These are phyloP conservation scores for Sorex fumeus DNA, from an alignment of 2,113 vertebrate genomes.

Conservation along the genomic window DNA sequence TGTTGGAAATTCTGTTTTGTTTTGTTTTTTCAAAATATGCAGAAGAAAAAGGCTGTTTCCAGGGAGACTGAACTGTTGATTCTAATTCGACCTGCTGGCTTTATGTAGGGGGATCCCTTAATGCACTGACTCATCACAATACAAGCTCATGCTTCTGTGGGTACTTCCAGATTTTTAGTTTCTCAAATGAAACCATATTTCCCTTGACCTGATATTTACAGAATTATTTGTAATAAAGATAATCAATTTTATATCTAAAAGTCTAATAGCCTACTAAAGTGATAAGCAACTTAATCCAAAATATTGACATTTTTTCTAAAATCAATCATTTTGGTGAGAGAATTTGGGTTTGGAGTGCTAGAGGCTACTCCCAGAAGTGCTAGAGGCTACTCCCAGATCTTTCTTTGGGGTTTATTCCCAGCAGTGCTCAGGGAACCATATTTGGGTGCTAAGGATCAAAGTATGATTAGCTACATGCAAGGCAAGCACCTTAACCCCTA, in stretches of 20 bases:
- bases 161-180: neutral
- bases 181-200: neutral
- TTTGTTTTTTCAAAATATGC: neutral
- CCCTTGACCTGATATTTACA: neutral
- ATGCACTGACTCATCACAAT: neutral
- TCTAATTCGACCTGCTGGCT: neutral
- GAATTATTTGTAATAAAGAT: neutral
- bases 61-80: neutral
- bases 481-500: neutral
- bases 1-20: neutral
- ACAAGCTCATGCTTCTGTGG: neutral
- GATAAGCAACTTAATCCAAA: no score
- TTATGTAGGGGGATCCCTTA: no score
- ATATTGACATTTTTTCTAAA: slow-evolving; percentile 22
- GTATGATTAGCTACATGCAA: no score
- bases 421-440: no score
- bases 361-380: no score
- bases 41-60: neutral
- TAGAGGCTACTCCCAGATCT: no score
- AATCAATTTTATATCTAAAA: neutral
- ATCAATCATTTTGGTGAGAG: no score
- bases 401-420: no score
- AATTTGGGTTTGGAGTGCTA: no score
- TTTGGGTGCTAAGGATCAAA: no score
- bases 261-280: no score